phyloP scores from a whole-genome alignment of 2,888 invertebrate species.

The Epinotia ramella region DNA sequence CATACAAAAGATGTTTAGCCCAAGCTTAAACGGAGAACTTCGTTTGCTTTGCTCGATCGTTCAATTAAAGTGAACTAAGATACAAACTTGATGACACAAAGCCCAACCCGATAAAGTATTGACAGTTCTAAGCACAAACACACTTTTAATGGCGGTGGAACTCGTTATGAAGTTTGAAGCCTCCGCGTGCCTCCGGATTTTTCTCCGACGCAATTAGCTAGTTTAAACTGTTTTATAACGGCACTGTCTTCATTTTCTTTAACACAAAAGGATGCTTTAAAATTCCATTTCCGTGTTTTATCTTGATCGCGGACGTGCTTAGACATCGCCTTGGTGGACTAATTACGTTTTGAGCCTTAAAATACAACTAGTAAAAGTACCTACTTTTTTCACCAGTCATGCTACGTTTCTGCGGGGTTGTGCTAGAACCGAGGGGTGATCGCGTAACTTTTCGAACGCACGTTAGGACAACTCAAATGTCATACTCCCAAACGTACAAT shows the following conservation, averaged over 20 bases:
- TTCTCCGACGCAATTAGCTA: constrained; percentile 66
- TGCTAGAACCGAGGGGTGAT: no score
- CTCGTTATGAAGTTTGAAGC: constrained; percentile 60
- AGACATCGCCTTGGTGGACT: constrained; percentile 14
- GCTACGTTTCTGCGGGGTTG: not conserved
- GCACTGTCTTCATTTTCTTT: constrained; percentile 63
- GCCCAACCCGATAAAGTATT: constrained; percentile 1
- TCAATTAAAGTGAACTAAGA: not conserved
- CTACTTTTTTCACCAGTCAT: no score
- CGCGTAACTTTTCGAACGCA: no score
- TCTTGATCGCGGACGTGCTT: constrained; percentile 53
- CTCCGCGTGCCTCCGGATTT: constrained; percentile 55
- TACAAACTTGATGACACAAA: not conserved
- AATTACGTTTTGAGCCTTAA: not conserved
- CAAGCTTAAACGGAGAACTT: no score
- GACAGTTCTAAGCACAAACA: constrained; percentile 49
- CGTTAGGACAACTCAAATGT: no score
- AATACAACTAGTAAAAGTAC: not conserved
- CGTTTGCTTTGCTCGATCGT: no score
- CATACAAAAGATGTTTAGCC: no score
- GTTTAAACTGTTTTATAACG: constrained; percentile 66
- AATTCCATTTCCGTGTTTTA: constrained; percentile 58
- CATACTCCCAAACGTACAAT: no score
- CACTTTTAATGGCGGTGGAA: constrained; percentile 61
- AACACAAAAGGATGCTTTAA: constrained; percentile 61